Evolutionary conservation across 2,113 vertebrate genomes (phyloP).

Genomic region (Macquaria australasica): DNA sequence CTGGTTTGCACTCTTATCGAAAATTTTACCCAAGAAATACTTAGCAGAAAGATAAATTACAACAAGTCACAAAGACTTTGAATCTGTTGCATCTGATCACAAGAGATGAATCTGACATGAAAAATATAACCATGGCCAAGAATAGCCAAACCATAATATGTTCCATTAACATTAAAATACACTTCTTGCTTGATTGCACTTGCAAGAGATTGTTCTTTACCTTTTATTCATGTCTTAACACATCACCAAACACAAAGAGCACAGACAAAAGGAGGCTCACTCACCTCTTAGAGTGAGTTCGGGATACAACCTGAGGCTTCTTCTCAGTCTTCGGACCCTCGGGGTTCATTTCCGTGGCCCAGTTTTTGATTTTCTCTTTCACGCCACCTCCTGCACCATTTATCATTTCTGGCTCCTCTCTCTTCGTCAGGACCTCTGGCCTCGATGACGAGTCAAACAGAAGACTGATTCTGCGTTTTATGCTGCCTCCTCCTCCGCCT

Average conservation of each 20-base stretch:
- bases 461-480: constrained; percentile 80
- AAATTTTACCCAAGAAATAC: background rate
- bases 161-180: background rate
- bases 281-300: constrained; percentile 59
- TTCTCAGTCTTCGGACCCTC: constrained; percentile 36
- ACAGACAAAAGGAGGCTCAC: constrained; percentile 18
- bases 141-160: background rate
- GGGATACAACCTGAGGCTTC: constrained; percentile 35
- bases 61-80: background rate
- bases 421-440: constrained; percentile 57
- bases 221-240: constrained; percentile 32
- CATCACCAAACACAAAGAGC: constrained; percentile 20
- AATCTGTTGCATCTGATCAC: background rate
- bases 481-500: constrained; percentile 64
- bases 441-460: constrained; percentile 74
- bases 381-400: constrained; percentile 59
- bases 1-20: constrained; percentile 31
- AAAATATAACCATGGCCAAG: background rate
- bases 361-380: constrained; percentile 79
- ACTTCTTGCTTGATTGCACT: background rate
- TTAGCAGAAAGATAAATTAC: background rate
- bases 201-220: constrained; percentile 25
- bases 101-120: background rate
- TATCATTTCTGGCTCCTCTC: constrained; percentile 63
- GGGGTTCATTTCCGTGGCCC: constrained; percentile 50